Evolutionary conservation across 2,888 invertebrate genomes (phyloP).

Genomic region (Mythimna vitellina): DNA sequence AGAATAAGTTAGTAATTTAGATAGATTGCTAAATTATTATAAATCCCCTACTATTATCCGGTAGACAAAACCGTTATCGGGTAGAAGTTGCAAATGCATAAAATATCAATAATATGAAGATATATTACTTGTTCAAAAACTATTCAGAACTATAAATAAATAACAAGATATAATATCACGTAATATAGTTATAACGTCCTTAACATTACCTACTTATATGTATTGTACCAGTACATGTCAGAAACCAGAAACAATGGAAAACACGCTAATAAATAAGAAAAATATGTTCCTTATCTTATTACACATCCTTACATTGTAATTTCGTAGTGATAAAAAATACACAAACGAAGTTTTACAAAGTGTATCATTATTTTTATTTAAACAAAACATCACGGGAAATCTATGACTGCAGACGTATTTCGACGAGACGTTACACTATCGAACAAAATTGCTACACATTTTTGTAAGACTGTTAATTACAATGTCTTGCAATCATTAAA

Average conservation of each 20-base stretch:
- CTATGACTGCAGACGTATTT: conserved; percentile 48
- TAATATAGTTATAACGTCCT: conserved; percentile 47
- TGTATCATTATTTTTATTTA: conserved; percentile 19
- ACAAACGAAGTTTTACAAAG: conserved; percentile 25
- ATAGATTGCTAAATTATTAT: conserved; percentile 19
- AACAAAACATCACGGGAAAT: conserved; percentile 25
- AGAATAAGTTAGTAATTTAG: conserved; percentile 23
- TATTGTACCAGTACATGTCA: conserved; percentile 29
- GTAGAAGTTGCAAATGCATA: conserved; percentile 32
- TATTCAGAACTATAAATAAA: conserved; percentile 61
- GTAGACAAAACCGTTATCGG: conserved; percentile 27
- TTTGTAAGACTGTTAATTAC: conserved; percentile 19
- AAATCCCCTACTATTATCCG: neutral
- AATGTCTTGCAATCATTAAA: conserved; percentile 16
- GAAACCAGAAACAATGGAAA: conserved; percentile 46
- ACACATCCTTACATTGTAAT: conserved; percentile 19
- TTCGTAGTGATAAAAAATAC: conserved; percentile 34
- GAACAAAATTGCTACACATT: conserved; percentile 34
- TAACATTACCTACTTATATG: conserved; percentile 37
- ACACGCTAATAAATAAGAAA: conserved; percentile 12
- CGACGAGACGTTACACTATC: conserved; percentile 44
- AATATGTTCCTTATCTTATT: conserved; percentile 13
- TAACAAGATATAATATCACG: conserved; percentile 69
- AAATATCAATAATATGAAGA: conserved; percentile 25
- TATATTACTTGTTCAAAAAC: conserved; percentile 35